Evolutionary conservation across 2,113 vertebrate species (phyloP).

Genomic region (Zosterops pallidus): DNA sequence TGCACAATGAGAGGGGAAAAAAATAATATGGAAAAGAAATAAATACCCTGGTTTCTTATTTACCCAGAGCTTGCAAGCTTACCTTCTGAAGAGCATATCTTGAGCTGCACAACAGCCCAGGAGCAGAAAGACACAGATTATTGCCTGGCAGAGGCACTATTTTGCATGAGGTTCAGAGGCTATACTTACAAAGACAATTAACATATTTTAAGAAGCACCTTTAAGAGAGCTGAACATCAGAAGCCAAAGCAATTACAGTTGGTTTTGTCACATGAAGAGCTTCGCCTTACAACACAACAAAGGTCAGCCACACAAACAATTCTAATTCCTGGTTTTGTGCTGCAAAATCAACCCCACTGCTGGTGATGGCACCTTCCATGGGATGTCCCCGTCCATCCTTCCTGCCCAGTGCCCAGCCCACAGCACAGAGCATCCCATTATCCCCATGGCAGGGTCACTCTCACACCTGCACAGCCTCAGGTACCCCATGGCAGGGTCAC

Average conservation of each 20-base stretch:
- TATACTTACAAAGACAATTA: not conserved
- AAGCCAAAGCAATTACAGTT: not conserved
- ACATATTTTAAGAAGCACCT: not conserved
- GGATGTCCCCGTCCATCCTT: not conserved
- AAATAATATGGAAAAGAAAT: not conserved
- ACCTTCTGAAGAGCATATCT: not conserved
- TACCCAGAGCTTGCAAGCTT: not conserved
- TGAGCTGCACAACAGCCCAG: not conserved
- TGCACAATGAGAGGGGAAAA: rapidly evolving
- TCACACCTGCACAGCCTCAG: not conserved
- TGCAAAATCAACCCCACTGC: not conserved
- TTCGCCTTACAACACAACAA: not conserved
- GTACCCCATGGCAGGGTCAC: too few species aligned
- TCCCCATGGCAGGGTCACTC: not conserved
- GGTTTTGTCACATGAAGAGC: not conserved
- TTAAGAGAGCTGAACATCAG: not conserved
- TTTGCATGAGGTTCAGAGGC: not conserved
- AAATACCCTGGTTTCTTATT: not conserved
- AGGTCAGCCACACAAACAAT: not conserved
- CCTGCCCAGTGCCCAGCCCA: not conserved
- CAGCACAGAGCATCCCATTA: not conserved
- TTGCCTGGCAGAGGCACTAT: not conserved
- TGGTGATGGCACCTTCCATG: not conserved
- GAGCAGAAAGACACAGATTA: not conserved
- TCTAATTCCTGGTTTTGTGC: not conserved